Base-by-base conservation (phyloP, 2,888 invertebrate genomes). In the Brachynemurus nebulosus region DNA sequence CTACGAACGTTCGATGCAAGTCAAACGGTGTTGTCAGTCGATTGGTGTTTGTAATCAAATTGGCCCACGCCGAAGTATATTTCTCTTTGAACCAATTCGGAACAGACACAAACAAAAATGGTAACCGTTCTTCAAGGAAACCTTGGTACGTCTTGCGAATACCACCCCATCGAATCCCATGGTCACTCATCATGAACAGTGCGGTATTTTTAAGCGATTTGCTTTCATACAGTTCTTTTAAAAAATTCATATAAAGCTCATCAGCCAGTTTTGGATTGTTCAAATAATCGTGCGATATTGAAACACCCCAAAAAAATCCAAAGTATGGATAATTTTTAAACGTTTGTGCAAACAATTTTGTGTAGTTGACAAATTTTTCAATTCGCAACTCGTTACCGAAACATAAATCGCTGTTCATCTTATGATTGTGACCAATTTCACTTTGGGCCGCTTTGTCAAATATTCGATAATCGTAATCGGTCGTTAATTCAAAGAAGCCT, bases 11-110 rank as follows among this genome's bases (percentile, higher is more conserved):
- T 50, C 82, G 80, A 60, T 89, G 78, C 5, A 92, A 64, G 61
- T 93, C 92, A 59, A 78, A 91, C 0, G 86, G 86, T 0, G 85
- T 86, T 0, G 86, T 83, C n/a, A 92, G 69, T 42, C 80, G 74
- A 48, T 66, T 68, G 2, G 73, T 64, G 59, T 91, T 91, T 25
- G 57, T 59, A 47, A 66, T 66, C 37, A 92, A 61, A 62, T 83
- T 86, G 1, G 65, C 57, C 50, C 76, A 69, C 0, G 83, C 78
- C 4, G 64, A 48, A 2, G 73, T 70, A 59, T 79, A 83, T 43
- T 68, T 68, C 11, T 69, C 58, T 49, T 65, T 68, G 63, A 90
- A 85, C 70, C 80, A 80, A 11, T 69, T 60, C 0, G 93, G 93
- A 46, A 89, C 61, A 3, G 78, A 61, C 2, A 86, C 62, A 53